Evolutionary conservation across 2,888 invertebrate genomes (phyloP).

Genomic region (Frankliniella fusca): DNA sequence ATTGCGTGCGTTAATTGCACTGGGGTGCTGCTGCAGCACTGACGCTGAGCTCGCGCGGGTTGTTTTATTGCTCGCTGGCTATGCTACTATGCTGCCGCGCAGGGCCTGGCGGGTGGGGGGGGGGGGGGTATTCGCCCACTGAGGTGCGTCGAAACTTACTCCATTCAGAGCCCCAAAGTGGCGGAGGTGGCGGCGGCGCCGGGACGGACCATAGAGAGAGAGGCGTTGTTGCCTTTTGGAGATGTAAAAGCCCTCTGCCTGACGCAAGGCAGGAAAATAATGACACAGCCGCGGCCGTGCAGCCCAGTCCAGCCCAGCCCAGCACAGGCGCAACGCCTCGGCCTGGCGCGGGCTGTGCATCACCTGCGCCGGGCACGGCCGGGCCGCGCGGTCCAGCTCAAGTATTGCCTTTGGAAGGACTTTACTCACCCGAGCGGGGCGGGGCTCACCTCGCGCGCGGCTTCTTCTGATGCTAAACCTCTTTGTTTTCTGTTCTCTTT

Average conservation of each 20-base stretch:
- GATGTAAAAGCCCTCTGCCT: neutral
- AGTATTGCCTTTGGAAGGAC: no score
- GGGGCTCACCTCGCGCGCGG: no score
- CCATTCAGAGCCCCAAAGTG: neutral
- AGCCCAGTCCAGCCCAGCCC: no score
- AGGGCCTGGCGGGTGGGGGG: neutral
- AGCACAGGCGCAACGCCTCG: neutral
- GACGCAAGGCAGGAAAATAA: neutral
- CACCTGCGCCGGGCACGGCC: neutral
- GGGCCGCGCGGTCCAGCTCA: neutral
- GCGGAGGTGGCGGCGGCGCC: neutral
- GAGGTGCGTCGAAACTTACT: constrained; percentile 4
- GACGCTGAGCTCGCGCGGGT: neutral
- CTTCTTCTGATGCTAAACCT: no score
- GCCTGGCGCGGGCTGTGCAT: neutral
- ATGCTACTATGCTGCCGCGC: neutral
- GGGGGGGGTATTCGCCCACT: neutral
- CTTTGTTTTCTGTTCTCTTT: no score
- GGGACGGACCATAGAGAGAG: neutral
- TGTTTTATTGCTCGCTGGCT: neutral
- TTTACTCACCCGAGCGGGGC: no score
- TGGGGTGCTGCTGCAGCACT: neutral
- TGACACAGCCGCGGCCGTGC: neutral
- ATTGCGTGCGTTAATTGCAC: constrained; percentile 11
- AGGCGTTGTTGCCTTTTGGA: neutral